Conservation (phyloP, 2,797 vertebrate genomes). For the Heteromormyrus szaboi region DNA sequence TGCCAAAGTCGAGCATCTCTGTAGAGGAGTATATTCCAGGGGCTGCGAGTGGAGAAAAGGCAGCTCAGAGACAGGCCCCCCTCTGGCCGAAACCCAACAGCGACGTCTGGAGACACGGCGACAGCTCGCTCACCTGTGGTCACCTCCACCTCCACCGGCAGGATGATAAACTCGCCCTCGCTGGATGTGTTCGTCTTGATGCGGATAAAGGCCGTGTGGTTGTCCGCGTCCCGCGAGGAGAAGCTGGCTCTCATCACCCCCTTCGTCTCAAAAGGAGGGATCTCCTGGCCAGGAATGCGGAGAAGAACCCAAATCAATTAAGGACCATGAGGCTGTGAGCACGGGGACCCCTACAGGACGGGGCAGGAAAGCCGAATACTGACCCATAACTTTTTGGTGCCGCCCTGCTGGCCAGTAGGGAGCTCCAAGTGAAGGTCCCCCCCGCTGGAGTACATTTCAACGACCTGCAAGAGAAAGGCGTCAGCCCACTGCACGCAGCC, state of each 20-base stretch:
- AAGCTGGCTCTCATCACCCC: slow-evolving; percentile 98
- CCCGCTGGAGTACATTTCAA: slow-evolving; percentile 98
- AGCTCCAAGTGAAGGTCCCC: slow-evolving; percentile 95
- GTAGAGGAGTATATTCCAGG: slow-evolving; percentile 97
- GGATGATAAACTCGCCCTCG: slow-evolving; percentile 88
- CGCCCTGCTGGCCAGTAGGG: slow-evolving; percentile 92
- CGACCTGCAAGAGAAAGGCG: slow-evolving; percentile 64
- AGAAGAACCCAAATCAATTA: slow-evolving; percentile 29
- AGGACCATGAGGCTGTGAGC: not conserved
- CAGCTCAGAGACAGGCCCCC: not conserved
- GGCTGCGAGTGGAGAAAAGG: slow-evolving; percentile 56
- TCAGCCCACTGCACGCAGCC: not conserved
- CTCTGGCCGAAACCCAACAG: too few relatives aligned
- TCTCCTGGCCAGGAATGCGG: slow-evolving; percentile 67
- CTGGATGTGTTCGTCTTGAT: slow-evolving; percentile 94
- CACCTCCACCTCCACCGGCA: slow-evolving; percentile 97
- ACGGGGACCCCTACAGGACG: not conserved
- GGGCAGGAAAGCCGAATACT: slow-evolving; percentile 39
- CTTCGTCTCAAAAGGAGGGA: slow-evolving; percentile 96
- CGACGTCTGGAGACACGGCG: not conserved
- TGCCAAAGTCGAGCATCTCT: slow-evolving; percentile 98
- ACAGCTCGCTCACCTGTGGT: slow-evolving; percentile 75
- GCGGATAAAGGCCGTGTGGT: slow-evolving; percentile 95
- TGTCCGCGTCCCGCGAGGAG: slow-evolving; percentile 95
- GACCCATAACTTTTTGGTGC: slow-evolving; percentile 89